These are phyloP conservation scores for Lacanobia oleracea DNA, from an alignment of 2,888 invertebrate species.

Conservation along the genomic window DNA sequence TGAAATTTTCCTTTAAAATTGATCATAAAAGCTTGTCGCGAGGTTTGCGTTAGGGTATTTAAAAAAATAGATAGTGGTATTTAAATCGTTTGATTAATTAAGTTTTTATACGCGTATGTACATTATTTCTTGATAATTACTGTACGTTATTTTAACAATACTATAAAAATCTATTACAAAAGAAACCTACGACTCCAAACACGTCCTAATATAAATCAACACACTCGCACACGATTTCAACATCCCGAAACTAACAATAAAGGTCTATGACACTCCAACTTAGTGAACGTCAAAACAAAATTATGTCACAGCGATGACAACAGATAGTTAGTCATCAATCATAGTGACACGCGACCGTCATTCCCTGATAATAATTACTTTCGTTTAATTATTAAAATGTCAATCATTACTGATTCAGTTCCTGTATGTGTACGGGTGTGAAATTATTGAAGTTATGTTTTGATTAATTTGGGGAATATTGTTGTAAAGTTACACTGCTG, in stretches of 20 bases:
- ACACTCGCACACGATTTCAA: not conserved
- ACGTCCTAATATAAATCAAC: not conserved
- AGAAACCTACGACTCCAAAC: no score
- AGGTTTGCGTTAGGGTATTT: no score
- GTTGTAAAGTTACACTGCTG: no score
- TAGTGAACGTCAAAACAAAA: slow-evolving; percentile 51
- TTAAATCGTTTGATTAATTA: no score
- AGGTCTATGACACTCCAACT: slow-evolving; percentile 40
- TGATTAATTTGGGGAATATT: not conserved
- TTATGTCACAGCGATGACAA: slow-evolving; percentile 56
- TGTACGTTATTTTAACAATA: no score
- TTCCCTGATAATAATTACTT: slow-evolving; percentile 56
- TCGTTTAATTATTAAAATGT: slow-evolving; percentile 60
- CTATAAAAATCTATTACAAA: no score
- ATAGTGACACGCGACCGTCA: slow-evolving; percentile 56
- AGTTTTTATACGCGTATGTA: no score
- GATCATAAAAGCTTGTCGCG: no score
- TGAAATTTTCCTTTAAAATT: no score
- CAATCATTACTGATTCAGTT: slow-evolving; percentile 55
- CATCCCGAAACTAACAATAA: slow-evolving; percentile 35
- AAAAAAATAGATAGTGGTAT: no score
- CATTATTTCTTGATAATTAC: no score
- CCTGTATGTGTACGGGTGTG: slow-evolving; percentile 4
- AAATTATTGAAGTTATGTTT: not conserved
- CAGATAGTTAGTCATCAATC: slow-evolving; percentile 63